phyloP scores from a whole-genome alignment of 2,113 vertebrate genomes.

The Xiphophorus couchianus region DNA sequence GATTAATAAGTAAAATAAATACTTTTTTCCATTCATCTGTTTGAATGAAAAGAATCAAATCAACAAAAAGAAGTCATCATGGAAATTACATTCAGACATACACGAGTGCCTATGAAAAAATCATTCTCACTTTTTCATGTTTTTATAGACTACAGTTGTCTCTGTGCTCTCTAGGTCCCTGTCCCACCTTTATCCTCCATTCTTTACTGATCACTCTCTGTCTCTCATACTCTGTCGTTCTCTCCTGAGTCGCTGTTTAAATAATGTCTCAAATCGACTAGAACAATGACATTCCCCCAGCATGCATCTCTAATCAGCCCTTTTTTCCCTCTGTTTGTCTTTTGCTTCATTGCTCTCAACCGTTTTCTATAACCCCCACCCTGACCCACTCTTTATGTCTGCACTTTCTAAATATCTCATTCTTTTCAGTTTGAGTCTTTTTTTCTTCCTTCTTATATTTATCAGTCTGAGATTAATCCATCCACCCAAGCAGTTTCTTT shows the following conservation, averaged over 20 bases:
- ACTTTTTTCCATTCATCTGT: slow-evolving; percentile 20
- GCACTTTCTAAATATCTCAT: slow-evolving; percentile 56
- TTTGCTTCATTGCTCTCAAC: slow-evolving; percentile 62
- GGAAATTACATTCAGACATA: slow-evolving; percentile 1
- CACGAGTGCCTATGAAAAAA: slow-evolving; percentile 5
- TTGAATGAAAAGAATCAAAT: slow-evolving; percentile 15
- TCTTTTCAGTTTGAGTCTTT: slow-evolving; percentile 44
- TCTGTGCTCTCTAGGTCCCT: slow-evolving; percentile 29
- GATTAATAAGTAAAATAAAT: slow-evolving; percentile 12
- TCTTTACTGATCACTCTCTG: slow-evolving; percentile 48
- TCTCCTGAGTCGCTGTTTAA: slow-evolving; percentile 73
- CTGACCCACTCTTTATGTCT: slow-evolving; percentile 46
- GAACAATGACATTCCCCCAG: slow-evolving; percentile 77
- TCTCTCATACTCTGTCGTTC: slow-evolving; percentile 24
- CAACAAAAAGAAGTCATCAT: slow-evolving; percentile 24
- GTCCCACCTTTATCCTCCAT: slow-evolving; percentile 25
- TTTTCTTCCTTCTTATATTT: slow-evolving; percentile 31
- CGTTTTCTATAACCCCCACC: slow-evolving; percentile 24
- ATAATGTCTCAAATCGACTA: slow-evolving; percentile 79
- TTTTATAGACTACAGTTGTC: slow-evolving; percentile 25
- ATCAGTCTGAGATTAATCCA: slow-evolving; percentile 19
- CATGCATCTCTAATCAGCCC: slow-evolving; percentile 75
- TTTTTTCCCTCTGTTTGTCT: slow-evolving; percentile 69
- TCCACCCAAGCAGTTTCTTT: slow-evolving; percentile 23
- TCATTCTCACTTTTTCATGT: background rate